Evolutionary conservation across 2,113 vertebrate genomes (phyloP).

Genomic region (Cichladusa arquata): DNA sequence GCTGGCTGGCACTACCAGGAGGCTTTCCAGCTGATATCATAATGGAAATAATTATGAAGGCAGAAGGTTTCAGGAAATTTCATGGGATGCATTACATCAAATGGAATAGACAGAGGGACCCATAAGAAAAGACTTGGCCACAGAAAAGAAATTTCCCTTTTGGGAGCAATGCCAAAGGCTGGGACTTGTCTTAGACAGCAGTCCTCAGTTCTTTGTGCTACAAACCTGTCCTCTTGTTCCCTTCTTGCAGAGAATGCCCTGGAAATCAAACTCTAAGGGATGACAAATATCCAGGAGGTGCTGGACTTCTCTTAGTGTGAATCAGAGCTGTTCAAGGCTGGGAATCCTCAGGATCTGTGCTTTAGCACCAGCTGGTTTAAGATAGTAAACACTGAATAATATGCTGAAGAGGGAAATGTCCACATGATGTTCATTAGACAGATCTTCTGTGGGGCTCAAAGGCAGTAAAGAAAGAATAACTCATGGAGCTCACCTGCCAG

Average conservation of each 20-base stretch:
- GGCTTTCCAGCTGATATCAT: not conserved
- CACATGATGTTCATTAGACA: not conserved
- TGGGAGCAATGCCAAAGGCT: not conserved
- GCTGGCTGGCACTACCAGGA: not conserved
- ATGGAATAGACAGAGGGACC: not conserved
- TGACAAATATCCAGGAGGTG: not conserved
- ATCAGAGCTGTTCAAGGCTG: not conserved
- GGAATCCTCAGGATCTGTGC: not conserved
- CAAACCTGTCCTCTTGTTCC: not conserved
- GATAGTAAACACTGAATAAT: not conserved
- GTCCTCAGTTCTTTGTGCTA: not conserved
- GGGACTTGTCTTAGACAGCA: not conserved
- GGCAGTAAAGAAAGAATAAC: not conserved
- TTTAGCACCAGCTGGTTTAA: not conserved
- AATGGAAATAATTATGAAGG: slow-evolving; percentile 5
- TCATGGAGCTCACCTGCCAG: not conserved
- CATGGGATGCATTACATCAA: not conserved
- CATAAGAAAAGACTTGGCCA: not conserved
- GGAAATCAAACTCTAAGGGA: not conserved
- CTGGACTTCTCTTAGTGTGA: not conserved
- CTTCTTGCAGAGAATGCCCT: not conserved
- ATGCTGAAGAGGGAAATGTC: not conserved
- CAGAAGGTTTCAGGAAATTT: not conserved
- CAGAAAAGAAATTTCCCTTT: not conserved
- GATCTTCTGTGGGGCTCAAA: not conserved